A percentile compares a stretch with the other conserved stretches of the same genome.
These are phyloP conservation scores for Bombyx huttoni DNA, from an alignment of 2,888 invertebrate species.

Conservation along the genomic window DNA sequence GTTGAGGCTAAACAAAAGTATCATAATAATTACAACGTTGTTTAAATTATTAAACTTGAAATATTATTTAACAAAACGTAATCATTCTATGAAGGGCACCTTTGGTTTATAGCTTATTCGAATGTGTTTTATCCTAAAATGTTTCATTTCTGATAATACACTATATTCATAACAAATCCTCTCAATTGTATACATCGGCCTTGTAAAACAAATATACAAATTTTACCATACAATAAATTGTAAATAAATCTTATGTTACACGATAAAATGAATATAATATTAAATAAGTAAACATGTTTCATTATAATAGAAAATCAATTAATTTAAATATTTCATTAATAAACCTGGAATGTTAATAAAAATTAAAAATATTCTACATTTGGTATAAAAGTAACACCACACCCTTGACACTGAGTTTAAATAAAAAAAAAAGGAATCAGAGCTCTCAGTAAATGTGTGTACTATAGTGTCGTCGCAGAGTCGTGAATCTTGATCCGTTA, in stretches of 20 bases:
- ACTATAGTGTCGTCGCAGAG: constrained; percentile 8
- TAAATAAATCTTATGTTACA: constrained; percentile 70
- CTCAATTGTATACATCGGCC: constrained; percentile 59
- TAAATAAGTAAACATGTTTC: constrained; percentile 47
- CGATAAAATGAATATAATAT: constrained; percentile 50
- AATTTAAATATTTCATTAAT: constrained; percentile 56
- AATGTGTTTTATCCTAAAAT: constrained; percentile 72
- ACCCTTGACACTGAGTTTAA: constrained; percentile 31
- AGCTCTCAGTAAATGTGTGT: constrained; percentile 23
- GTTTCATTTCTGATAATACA: constrained; percentile 66
- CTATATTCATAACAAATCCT: constrained; percentile 64
- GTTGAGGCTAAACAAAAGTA: constrained; percentile 67
- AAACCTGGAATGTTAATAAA: constrained; percentile 69
- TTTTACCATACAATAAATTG: constrained; percentile 53
- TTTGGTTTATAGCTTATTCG: constrained; percentile 86
- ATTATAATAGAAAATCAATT: constrained; percentile 44
- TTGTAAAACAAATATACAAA: constrained; percentile 57
- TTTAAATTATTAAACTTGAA: constrained; percentile 70
- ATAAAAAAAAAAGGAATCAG: constrained; percentile 35
- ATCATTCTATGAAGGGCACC: constrained; percentile 82
- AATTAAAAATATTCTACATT: constrained; percentile 56
- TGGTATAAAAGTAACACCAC: constrained; percentile 63
- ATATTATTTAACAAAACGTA: constrained; percentile 71
- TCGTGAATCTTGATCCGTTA: constrained; percentile 38
- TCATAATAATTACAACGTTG: constrained; percentile 65